phyloP scores from a whole-genome alignment of 2,888 invertebrate genomes.

The Limnephilus marmoratus region DNA sequence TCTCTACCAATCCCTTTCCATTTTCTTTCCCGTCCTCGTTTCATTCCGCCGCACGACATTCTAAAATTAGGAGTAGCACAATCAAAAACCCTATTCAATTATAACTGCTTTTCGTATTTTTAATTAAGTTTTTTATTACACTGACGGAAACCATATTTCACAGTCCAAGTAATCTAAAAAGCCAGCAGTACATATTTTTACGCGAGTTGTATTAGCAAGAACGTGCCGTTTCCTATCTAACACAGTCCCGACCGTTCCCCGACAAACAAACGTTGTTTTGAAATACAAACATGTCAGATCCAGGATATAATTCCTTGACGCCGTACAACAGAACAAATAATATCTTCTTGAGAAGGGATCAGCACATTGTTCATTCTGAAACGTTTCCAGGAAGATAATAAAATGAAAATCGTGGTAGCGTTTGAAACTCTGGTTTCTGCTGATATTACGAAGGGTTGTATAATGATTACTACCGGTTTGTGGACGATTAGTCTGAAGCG shows the following conservation, averaged over 20 bases:
- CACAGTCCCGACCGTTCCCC: slow-evolving; percentile 46
- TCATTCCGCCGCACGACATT: neutral
- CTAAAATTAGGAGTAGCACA: neutral
- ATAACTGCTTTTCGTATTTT: neutral
- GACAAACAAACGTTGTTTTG: slow-evolving; percentile 33
- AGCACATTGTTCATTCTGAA: slow-evolving; percentile 7
- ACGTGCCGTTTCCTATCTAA: neutral
- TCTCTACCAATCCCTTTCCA: neutral
- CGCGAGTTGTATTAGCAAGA: neutral
- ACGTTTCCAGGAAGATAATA: slow-evolving; percentile 21
- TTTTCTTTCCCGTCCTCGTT: neutral
- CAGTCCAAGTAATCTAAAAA: slow-evolving; percentile 11
- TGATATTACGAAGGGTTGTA: neutral
- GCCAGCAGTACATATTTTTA: neutral
- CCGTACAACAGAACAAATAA: slow-evolving; percentile 52
- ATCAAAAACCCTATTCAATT: neutral
- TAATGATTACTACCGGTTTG: neutral
- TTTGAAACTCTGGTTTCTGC: neutral
- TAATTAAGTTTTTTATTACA: neutral
- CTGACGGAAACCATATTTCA: neutral
- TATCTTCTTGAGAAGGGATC: slow-evolving; percentile 18
- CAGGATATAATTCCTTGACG: slow-evolving; percentile 47
- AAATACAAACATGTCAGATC: slow-evolving; percentile 53
- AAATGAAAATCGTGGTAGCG: neutral
- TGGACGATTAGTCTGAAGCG: neutral